A percentile compares a stretch with the other conserved stretches of the same genome.
phyloP scores from a whole-genome alignment of 1,140 invertebrate genomes.

The Bursaphelenchus mucronatus region DNA sequence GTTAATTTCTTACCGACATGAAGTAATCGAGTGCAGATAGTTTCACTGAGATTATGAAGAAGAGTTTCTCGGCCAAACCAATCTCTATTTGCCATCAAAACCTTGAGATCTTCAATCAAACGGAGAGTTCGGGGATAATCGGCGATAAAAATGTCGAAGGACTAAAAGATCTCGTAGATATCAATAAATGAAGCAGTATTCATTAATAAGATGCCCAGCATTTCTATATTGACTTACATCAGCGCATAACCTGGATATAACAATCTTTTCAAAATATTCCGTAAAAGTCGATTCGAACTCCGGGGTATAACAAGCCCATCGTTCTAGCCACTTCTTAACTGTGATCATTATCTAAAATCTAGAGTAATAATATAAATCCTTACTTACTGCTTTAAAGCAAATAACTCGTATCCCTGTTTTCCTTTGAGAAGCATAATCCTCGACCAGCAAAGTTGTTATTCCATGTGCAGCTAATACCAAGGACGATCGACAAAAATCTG shows the following conservation, averaged over 20 bases:
- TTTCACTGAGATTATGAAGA: conserved; percentile 23
- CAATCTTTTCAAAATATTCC: not conserved
- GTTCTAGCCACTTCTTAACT: not conserved
- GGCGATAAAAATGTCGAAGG: conserved; percentile 27
- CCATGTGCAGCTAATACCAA: not conserved
- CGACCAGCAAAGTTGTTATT: not conserved
- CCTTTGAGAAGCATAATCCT: not conserved
- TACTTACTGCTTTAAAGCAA: not conserved
- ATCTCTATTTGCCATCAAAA: conserved; percentile 30
- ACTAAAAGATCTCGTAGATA: conserved; percentile 22
- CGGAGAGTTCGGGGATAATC: conserved; percentile 23
- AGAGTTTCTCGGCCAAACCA: conserved; percentile 46
- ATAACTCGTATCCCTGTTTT: not conserved
- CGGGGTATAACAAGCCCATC: not conserved
- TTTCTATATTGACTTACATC: not conserved
- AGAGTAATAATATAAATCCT: not conserved
- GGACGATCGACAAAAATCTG: not conserved
- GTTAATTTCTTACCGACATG: conserved; percentile 43
- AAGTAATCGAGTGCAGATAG: conserved; percentile 33
- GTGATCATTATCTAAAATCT: not conserved
- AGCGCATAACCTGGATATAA: too few species aligned
- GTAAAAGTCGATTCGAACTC: not conserved
- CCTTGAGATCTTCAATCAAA: conserved; percentile 16
- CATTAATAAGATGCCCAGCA: not conserved
- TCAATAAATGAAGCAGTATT: not conserved